Evolutionary conservation across 2,888 invertebrate genomes (phyloP).

Genomic region (Lissocephala sabroskyi): DNA sequence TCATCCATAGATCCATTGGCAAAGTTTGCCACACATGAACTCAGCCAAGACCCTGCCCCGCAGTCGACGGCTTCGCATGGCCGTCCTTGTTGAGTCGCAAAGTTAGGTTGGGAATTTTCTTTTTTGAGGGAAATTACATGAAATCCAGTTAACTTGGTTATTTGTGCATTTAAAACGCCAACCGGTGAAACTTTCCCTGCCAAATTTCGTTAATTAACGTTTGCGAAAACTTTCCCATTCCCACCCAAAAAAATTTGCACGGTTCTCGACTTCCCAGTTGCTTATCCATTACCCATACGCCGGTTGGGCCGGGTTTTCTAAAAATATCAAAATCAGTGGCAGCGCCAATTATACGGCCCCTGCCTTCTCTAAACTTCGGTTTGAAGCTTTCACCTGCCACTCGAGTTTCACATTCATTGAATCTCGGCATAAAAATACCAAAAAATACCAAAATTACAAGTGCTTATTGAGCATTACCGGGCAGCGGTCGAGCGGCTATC

Average conservation of each 20-base stretch:
- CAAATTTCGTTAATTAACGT: slow-evolving; percentile 51
- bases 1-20: slow-evolving; percentile 45
- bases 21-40: slow-evolving; percentile 41
- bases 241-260: too few species aligned
- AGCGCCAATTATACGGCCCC: slow-evolving; percentile 11
- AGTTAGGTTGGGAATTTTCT: slow-evolving; percentile 27
- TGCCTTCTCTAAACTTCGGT: neutral
- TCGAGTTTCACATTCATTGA: slow-evolving; percentile 18
- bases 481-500: too few species aligned
- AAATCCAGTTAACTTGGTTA: slow-evolving; percentile 50
- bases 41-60: too few species aligned
- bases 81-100: too few species aligned
- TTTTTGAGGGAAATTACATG: slow-evolving; percentile 41
- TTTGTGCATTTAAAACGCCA: slow-evolving; percentile 32
- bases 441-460: too few species aligned
- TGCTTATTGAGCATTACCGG: too few species aligned
- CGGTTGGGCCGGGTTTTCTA: slow-evolving; percentile 7
- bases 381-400: slow-evolving; percentile 19
- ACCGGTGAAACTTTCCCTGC: slow-evolving; percentile 38
- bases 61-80: too few species aligned
- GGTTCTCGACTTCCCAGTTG: slow-evolving; percentile 11
- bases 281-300: slow-evolving; percentile 39
- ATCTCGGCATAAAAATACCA: too few species aligned
- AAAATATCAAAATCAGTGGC: slow-evolving; percentile 26
- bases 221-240: slow-evolving; percentile 37